A percentile compares a stretch with the other conserved stretches of the same genome.
Conservation (phyloP, 2,113 vertebrate species). For the Nymphicus hollandicus region DNA sequence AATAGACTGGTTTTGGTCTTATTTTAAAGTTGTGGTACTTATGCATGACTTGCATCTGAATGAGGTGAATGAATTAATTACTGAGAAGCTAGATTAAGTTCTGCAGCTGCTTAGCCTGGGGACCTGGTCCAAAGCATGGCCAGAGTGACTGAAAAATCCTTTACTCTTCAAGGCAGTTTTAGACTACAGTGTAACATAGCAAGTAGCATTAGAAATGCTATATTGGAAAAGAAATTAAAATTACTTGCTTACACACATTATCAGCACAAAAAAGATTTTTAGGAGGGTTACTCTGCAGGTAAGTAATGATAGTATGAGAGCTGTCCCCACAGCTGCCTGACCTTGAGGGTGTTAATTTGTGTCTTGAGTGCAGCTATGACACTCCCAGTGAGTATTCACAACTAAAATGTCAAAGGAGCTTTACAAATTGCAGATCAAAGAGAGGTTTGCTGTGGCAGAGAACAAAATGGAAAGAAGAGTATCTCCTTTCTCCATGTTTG, state of each 20-base stretch:
- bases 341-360: slow-evolving; percentile 11
- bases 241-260: neutral
- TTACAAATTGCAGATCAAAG: slow-evolving; percentile 29
- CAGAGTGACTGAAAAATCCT: slow-evolving; percentile 53
- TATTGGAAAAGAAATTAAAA: slow-evolving; percentile 58
- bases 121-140: slow-evolving; percentile 49
- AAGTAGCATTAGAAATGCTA: slow-evolving; percentile 56
- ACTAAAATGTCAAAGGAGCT: slow-evolving; percentile 20
- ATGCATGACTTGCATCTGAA: slow-evolving; percentile 67
- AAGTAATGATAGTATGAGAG: neutral
- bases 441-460: neutral
- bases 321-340: neutral
- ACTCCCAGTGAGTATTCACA: slow-evolving; percentile 26
- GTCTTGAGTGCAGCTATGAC: slow-evolving; percentile 22
- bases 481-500: neutral
- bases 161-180: slow-evolving; percentile 54
- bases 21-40: slow-evolving; percentile 70
- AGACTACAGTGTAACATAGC: slow-evolving; percentile 28
- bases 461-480: neutral
- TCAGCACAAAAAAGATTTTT: neutral
- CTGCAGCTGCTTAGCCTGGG: slow-evolving; percentile 73
- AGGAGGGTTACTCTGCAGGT: neutral
- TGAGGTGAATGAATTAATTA: slow-evolving; percentile 74
- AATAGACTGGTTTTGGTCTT: slow-evolving; percentile 69
- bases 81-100: slow-evolving; percentile 72